Evolutionary conservation across 2,888 invertebrate species (phyloP).

Genomic region (Pseudoips prasinana): DNA sequence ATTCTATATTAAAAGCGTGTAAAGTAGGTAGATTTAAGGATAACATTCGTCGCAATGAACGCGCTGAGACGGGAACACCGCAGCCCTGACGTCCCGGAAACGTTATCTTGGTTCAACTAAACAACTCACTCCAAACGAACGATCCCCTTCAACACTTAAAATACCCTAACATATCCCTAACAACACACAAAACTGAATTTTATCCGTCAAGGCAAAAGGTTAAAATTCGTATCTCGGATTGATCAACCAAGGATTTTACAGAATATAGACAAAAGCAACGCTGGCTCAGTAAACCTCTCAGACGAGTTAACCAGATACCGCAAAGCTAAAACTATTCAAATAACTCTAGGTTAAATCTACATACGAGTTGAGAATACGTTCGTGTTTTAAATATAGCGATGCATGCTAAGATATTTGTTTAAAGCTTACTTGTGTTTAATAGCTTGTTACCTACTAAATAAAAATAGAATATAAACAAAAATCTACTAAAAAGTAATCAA

Average conservation of each 20-base stretch:
- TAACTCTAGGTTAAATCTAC: conserved; percentile 37
- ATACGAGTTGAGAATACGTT: background rate
- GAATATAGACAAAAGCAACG: conserved; percentile 35
- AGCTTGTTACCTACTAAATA: too few species aligned
- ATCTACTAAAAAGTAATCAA: too few species aligned
- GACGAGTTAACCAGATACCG: conserved; percentile 66
- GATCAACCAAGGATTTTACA: conserved; percentile 21
- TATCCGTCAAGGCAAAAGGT: conserved; percentile 24
- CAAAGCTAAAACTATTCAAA: conserved; percentile 68
- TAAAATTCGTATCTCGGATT: conserved; percentile 22
- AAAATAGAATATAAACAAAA: too few species aligned
- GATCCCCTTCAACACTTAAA: conserved; percentile 28
- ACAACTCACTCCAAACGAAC: conserved; percentile 66
- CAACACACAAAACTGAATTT: conserved; percentile 26
- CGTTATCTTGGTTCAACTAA: conserved; percentile 70
- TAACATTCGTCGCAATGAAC: conserved; percentile 27
- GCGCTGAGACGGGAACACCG: conserved; percentile 46
- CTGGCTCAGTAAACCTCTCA: conserved; percentile 58
- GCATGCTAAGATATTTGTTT: too few species aligned
- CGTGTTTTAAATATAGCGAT: too few species aligned
- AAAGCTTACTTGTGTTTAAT: too few species aligned
- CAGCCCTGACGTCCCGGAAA: conserved; percentile 54
- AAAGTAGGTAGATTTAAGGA: too few species aligned
- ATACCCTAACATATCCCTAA: conserved; percentile 20
- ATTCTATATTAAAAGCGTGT: too few species aligned